Conservation (phyloP, 2,888 invertebrate species). For the Pristionchus exspectatus region DNA sequence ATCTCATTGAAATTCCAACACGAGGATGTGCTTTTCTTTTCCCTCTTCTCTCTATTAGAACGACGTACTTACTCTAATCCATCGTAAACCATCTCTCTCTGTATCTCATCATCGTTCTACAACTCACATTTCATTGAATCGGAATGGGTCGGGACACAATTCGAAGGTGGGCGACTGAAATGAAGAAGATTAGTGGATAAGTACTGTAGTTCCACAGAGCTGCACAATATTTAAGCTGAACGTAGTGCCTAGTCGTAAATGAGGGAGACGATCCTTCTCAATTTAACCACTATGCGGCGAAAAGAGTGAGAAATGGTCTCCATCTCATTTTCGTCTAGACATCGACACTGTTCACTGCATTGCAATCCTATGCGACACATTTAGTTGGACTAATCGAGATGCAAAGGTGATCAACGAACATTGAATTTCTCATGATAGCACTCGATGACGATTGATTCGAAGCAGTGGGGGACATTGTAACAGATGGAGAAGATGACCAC, state of each 20-base stretch:
- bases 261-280: no score
- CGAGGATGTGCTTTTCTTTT: neutral
- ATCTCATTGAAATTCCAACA: conserved; percentile 42
- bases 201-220: neutral
- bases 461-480: conserved; percentile 77
- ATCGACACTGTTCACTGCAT: neutral
- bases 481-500: conserved; percentile 72
- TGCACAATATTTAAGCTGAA: no score
- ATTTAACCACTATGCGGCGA: no score
- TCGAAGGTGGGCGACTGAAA: conserved; percentile 54
- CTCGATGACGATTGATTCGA: conserved; percentile 74
- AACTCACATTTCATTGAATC: conserved; percentile 71
- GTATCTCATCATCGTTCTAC: neutral
- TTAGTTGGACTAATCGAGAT: neutral
- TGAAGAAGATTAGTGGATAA: neutral
- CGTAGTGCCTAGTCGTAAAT: no score
- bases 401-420: neutral
- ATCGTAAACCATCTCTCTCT: neutral
- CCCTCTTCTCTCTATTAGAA: neutral
- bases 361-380: neutral
- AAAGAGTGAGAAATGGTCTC: no score
- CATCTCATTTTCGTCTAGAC: no score
- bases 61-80: conserved; percentile 43
- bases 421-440: conserved; percentile 74
- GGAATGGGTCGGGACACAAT: conserved; percentile 61